Evolutionary conservation across 2,113 vertebrate species (phyloP).

Genomic region (Microcebus murinus): DNA sequence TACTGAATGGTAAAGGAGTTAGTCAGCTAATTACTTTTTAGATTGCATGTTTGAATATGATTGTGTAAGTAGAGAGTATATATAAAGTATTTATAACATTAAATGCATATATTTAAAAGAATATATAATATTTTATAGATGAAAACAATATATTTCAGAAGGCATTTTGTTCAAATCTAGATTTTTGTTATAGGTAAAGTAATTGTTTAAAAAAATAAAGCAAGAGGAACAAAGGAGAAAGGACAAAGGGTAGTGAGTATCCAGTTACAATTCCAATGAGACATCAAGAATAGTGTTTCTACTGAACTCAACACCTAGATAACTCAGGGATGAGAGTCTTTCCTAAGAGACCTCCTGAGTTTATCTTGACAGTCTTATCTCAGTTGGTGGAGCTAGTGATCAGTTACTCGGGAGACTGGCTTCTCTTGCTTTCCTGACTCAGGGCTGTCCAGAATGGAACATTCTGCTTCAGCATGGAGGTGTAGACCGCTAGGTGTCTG

Average conservation of each 20-base stretch:
- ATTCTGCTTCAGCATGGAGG: not conserved
- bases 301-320: not conserved
- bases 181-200: not conserved
- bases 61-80: not conserved
- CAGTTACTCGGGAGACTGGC: not conserved
- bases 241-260: not conserved
- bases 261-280: not conserved
- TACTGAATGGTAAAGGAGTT: not conserved
- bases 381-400: not conserved
- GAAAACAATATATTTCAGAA: not conserved
- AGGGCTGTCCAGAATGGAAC: not conserved
- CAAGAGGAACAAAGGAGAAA: not conserved
- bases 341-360: not conserved
- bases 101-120: not conserved
- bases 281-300: not conserved
- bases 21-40: not conserved
- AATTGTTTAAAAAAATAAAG: not conserved
- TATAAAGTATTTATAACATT: not conserved
- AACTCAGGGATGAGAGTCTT: not conserved
- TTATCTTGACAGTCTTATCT: not conserved
- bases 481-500: not conserved
- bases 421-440: not conserved
- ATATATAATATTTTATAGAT: not conserved
- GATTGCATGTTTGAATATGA: not conserved
- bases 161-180: slow-evolving; percentile 16